Evolutionary conservation across 1,140 invertebrate species (phyloP).

Genomic region (Cotesia glomerata): DNA sequence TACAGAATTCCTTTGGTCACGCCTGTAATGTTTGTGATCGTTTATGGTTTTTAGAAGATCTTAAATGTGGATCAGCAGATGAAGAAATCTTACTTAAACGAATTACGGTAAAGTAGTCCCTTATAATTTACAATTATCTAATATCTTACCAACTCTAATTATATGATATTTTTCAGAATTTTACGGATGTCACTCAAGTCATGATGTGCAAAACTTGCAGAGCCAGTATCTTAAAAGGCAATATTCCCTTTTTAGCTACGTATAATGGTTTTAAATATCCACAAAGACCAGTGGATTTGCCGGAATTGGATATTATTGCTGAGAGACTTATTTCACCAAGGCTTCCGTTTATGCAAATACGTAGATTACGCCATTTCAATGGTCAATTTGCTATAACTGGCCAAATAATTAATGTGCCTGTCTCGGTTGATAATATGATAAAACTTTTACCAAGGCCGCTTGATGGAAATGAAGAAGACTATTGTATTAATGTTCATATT

Average conservation of each 20-base stretch:
- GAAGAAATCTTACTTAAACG: neutral
- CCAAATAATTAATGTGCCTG: constrained; percentile 21
- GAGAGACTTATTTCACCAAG: constrained; percentile 16
- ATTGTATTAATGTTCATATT: constrained; percentile 5
- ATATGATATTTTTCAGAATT: neutral
- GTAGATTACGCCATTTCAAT: too few relatives aligned
- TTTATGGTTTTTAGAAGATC: constrained; percentile 12
- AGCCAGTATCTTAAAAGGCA: neutral
- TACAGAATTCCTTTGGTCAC: constrained; percentile 2
- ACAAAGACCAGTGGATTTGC: constrained; percentile 9
- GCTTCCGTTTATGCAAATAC: constrained; percentile 21
- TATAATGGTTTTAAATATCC: constrained; percentile 23
- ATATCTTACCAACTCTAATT: neutral
- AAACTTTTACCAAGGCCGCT: neutral
- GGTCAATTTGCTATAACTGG: constrained; percentile 2
- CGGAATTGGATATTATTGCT: neutral
- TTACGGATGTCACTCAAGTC: neutral
- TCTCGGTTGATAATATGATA: constrained; percentile 13
- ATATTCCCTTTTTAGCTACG: constrained; percentile 6
- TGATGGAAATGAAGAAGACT: neutral
- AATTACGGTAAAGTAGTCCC: neutral
- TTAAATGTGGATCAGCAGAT: neutral
- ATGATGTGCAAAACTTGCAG: constrained; percentile 6
- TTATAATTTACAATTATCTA: neutral
- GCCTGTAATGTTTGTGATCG: constrained; percentile 14